A percentile compares a stretch with the other conserved stretches of the same genome.
phyloP scores from a whole-genome alignment of 2,797 vertebrate genomes.

The Hippocampus kuda region DNA sequence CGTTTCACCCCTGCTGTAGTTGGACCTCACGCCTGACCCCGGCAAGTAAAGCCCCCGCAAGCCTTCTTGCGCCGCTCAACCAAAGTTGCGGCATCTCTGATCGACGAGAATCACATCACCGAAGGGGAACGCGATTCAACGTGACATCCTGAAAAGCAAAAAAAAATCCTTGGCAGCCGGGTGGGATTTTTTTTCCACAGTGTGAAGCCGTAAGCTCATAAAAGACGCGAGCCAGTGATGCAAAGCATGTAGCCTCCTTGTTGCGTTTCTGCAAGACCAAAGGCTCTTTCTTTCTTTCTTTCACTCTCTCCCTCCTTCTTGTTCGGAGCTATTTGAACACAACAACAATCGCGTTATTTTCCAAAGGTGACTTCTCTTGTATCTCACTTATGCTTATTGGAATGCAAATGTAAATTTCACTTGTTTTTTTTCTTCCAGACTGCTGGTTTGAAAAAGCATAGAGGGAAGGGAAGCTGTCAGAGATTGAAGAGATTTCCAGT shows the following conservation, averaged over 20 bases:
- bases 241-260: constrained; percentile 43
- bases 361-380: constrained; percentile 64
- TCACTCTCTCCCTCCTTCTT: background rate
- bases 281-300: background rate
- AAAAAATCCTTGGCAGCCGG: constrained; percentile 46
- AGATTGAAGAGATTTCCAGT: background rate
- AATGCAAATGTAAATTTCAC: constrained; percentile 65
- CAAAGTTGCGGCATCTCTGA: constrained; percentile 58
- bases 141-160: constrained; percentile 60
- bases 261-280: background rate
- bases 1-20: background rate
- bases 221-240: constrained; percentile 63
- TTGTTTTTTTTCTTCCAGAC: constrained; percentile 23
- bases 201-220: constrained; percentile 66
- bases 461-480: constrained; percentile 3
- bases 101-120: constrained; percentile 55
- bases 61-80: constrained; percentile 37
- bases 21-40: background rate
- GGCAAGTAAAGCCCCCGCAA: background rate
- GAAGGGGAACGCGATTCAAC: constrained; percentile 62
- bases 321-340: constrained; percentile 8
- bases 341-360: constrained; percentile 59
- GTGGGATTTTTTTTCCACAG: constrained; percentile 56
- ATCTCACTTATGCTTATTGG: constrained; percentile 67
- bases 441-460: constrained; percentile 21